Percentiles rank a stretch among this genome's conserved stretches.
phyloP scores from a whole-genome alignment of 2,113 vertebrate genomes.

The Ptilorrhoa leucosticta region DNA sequence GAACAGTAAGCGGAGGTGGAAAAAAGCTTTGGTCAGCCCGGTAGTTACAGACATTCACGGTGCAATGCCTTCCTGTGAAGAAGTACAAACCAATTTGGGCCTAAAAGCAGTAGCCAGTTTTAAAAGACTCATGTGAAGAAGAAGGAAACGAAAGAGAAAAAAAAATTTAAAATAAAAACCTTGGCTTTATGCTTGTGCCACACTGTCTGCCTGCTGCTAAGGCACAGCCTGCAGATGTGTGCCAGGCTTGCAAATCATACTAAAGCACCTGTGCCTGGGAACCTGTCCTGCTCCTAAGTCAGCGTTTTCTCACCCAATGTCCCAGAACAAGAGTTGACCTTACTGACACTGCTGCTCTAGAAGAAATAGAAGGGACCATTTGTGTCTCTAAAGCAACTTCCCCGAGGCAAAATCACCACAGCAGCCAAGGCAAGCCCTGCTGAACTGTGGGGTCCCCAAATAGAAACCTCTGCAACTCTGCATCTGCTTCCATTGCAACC shows the following conservation, averaged over 20 bases:
- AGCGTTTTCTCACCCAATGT: background rate
- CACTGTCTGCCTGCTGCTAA: background rate
- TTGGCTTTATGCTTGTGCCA: background rate
- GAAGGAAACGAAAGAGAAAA: background rate
- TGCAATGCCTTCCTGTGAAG: background rate
- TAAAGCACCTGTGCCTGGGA: background rate
- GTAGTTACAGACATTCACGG: background rate
- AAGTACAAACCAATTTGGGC: background rate
- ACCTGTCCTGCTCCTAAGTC: background rate
- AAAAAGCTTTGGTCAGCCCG: background rate
- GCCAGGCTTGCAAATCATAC: conserved; percentile 12
- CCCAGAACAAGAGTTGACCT: background rate
- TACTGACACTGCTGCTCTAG: background rate
- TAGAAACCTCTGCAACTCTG: background rate
- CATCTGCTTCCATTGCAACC: accelerated
- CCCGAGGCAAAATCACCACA: accelerated
- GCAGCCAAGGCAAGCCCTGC: background rate
- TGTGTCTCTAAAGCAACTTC: background rate
- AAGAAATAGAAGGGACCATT: background rate
- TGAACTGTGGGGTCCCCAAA: background rate
- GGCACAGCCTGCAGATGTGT: background rate
- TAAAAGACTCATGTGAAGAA: background rate
- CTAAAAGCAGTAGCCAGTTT: background rate
- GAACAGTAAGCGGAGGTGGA: background rate
- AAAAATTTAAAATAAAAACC: background rate